These are phyloP conservation scores for Piscicola geometra DNA, from an alignment of 2,888 invertebrate species.

Conservation along the genomic window DNA sequence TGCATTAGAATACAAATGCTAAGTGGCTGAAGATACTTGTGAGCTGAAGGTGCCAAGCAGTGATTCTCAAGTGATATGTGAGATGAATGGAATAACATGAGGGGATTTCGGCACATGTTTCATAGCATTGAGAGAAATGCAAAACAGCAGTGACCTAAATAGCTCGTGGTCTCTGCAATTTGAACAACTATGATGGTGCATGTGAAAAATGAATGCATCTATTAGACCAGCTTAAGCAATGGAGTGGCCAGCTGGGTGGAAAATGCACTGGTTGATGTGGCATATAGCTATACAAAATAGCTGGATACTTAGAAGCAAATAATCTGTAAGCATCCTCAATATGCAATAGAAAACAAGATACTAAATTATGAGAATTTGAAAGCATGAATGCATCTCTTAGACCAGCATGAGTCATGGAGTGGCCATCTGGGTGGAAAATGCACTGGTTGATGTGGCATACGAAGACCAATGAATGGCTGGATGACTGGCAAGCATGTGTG, in stretches of 20 bases:
- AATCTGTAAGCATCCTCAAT: neutral
- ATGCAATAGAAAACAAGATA: too few relatives aligned
- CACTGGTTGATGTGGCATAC: neutral
- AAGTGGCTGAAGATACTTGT: too few relatives aligned
- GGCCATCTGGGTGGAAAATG: slow-evolving; percentile 7
- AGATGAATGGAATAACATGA: too few relatives aligned
- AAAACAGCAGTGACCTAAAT: too few relatives aligned
- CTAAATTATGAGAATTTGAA: too few relatives aligned
- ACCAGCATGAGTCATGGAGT: neutral
- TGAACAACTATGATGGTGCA: too few relatives aligned
- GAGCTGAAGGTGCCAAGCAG: neutral
- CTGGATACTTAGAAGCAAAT: neutral
- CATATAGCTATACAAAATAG: neutral
- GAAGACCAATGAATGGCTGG: neutral
- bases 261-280: neutral
- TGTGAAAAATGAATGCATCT: slow-evolving; percentile 17
- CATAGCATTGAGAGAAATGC: too few relatives aligned
- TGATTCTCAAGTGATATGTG: too few relatives aligned
- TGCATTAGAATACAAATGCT: too few relatives aligned
- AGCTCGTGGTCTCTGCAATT: too few relatives aligned
- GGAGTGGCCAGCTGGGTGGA: slow-evolving; percentile 18
- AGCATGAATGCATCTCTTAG: neutral
- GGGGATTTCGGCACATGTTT: too few relatives aligned
- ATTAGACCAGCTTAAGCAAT: slow-evolving; percentile 18
- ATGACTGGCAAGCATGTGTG: neutral